Evolutionary conservation across 2,113 vertebrate species (phyloP), one percentile per base, ranked within the genome.

Genomic region (Notarius quadriscutis): DNA sequence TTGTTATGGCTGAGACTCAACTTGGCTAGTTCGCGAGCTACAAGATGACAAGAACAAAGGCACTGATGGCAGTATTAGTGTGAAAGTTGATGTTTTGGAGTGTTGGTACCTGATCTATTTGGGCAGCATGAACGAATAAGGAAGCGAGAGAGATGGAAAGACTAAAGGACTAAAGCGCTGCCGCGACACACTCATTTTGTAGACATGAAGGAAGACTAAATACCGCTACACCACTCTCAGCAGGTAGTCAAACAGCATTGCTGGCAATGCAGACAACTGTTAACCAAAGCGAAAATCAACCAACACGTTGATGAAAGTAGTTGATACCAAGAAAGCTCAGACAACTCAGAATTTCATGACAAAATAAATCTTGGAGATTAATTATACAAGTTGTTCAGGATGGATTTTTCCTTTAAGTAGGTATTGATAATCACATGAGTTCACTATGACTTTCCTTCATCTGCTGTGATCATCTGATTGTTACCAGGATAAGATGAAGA

Each of bases 351-450:
- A n/a, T 34, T 79, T n/a, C 4, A 2, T 53, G n/a, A 15, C 1
- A 15, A 55, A 27, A 27, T 55, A 79, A 55, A 78, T 58, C 7
- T 18, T 27, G 51, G 25, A 55, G 11, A 27, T 79, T 27, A 78
- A 57, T 41, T 57, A 30, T 57, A 25, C 51, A 58, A 5, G 30
- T 60, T 22, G 79, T 62, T 81, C 20, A 58, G 53, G 57, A 62
- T 81, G 79, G 57, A 81, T 22, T 62, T 81, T 25, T 81, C 79
- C 10, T 80, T 80, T 80, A 30, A 57, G 9, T 53, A 51, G 78
- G 1, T 50, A 78, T 69, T 78, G 18, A 10, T 60, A 51, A 87
- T 69, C 55, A 22, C 41, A 77, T 5, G 41, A 50, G 4, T 75
- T 55, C 79, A 60, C 15, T 58, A 80, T 22, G n/a, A 7, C 69